Base-by-base conservation (phyloP, 2,797 vertebrate species). In the Enteromius mattozi region DNA sequence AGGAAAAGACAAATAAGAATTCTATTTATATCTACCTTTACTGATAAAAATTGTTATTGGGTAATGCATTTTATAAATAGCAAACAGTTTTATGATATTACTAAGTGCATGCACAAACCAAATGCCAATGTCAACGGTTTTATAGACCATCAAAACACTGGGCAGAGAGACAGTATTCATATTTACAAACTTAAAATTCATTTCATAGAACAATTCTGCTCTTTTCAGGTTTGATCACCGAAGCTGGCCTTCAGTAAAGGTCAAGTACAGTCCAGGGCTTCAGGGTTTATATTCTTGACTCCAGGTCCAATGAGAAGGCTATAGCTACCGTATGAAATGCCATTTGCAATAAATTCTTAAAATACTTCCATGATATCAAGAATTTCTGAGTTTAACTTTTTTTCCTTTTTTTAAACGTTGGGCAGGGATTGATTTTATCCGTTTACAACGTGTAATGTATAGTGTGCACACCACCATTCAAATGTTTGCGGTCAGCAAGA, bases 161-260 rank as follows among this genome's bases (percentile, higher is more conserved):
- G 92, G 91, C 92, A 94, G 93, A 96, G 94, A 95, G 96, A 95
- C 96, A 97, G 96, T 96, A 97, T 96, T 97, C 94, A 96, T 94
- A 93, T 94, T 95, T 92, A 91, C 90, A 16, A 24, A 72, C 16
- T 42, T 70, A 9, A 6, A n/a, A n/a, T 56, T 65, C 0, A 49
- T 59, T 72, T 33, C 42, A 74, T 27, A 51, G 9, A 10, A 59
- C 5, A 47, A 59, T 10, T 78, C 69, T 37, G 59, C 16, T 78
- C n/a, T 27, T 61, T 78, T 78, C 37, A 63, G n/a, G n/a, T 40
- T 27, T 63, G 35, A 78, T 42, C n/a, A 61, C n/a, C n/a, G 0
- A 78, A 37, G 24, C 30, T 33, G 14, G 63, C 61, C 14, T 45
- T 40, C 63, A 65, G 63, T 65, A 17, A 33, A 65, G 63, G 63